Base-by-base conservation (phyloP, 2,113 vertebrate genomes). In the Myotis lucifugus region DNA sequence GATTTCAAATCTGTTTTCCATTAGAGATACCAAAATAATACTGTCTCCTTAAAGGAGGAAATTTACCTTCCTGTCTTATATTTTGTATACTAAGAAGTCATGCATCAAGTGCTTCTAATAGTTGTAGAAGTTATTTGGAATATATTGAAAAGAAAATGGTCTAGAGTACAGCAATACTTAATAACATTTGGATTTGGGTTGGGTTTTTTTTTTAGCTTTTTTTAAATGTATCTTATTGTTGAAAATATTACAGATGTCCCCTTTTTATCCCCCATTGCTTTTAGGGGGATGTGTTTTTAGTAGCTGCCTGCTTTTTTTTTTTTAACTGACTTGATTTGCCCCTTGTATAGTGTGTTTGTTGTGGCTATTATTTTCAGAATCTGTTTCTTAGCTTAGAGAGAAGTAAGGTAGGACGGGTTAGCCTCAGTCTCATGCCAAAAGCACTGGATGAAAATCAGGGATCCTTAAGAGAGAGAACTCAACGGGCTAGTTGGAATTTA, bases 1-100 rank as follows among this genome's bases (percentile, higher is more conserved):
- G 56, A 89, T 93, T 95, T 89, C 79, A 67, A 90, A 81, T 94
- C 82, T 95, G 83, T 72, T 97, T 91, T 72, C 81, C 54, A 85
- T 82, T 93, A 87, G 79, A 91, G 87, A 42, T 95, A 85, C 87
- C 89, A 89, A 93, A 90, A 91, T 83, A 85, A 91, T 88, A 18
- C 48, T 61, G 3, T 92, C 91, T 88, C 82, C 48, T 79, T 77
- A 66, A 73, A 64, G 74, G 85, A 92, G 67, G 46, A 93, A 76
- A 91, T 56, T 73, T 85, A 9, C 64, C 79, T 88, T 93, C 79
- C 81, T 74, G 34, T 91, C 72, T 32, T 90, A 77, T 72, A 5
- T 93, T 50, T 94, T 73, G 21, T n/a, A 56, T 74, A 59, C 56
- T 87, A 54, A 87, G 72, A 94, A 84, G 76, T 89, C 92, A 91